Evolutionary conservation across 2,888 invertebrate genomes (phyloP).

Genomic region (Flexamia atlantica): DNA sequence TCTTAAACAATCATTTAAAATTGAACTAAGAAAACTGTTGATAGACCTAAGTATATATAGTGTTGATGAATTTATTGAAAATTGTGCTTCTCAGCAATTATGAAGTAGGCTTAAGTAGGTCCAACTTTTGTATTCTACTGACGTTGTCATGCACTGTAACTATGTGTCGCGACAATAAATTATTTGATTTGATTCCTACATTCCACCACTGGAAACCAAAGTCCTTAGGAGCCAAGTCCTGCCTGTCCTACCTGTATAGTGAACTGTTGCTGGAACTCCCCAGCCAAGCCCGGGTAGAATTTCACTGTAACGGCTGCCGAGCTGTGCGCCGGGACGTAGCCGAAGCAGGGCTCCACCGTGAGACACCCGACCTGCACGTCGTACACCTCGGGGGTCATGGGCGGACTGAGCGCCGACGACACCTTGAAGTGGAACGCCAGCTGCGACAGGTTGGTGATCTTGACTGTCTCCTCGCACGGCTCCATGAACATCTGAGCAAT

Average conservation of each 20-base stretch:
- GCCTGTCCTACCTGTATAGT: constrained; percentile 56
- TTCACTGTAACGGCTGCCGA: constrained; percentile 3
- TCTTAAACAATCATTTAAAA: too few species aligned
- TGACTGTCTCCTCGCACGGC: constrained; percentile 45
- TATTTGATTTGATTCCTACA: too few species aligned
- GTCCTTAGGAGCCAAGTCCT: too few species aligned
- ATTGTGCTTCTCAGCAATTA: too few species aligned
- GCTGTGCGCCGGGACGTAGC: neutral
- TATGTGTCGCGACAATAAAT: too few species aligned
- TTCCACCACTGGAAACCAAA: too few species aligned
- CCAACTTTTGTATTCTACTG: too few species aligned
- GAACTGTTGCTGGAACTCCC: constrained; percentile 49
- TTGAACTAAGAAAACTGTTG: too few species aligned
- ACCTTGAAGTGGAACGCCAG: constrained; percentile 25
- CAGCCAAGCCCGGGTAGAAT: constrained; percentile 48
- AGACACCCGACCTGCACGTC: constrained; percentile 26
- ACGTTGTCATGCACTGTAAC: too few species aligned
- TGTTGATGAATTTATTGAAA: too few species aligned
- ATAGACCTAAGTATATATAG: too few species aligned
- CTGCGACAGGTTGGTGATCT: constrained; percentile 27
- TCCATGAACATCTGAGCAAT: constrained; percentile 17
- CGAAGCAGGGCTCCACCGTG: constrained; percentile 38
- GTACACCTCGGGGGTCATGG: neutral
- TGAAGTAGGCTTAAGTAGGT: too few species aligned
- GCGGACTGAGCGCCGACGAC: neutral